Base-by-base conservation (phyloP, 2,888 invertebrate genomes). In the Criorhina ranunculi region DNA sequence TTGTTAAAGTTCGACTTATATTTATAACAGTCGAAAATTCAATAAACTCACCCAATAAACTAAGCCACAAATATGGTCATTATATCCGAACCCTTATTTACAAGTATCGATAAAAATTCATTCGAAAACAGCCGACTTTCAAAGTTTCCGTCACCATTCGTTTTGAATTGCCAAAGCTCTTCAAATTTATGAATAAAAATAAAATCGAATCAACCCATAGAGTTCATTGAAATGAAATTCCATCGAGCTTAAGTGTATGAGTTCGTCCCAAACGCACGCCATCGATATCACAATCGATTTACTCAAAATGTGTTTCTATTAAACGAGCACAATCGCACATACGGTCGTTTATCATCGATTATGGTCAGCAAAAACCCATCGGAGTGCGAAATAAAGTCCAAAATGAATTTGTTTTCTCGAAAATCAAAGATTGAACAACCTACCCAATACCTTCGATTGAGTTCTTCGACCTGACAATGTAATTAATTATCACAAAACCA, bases 401-500 rank as follows among this genome's bases (percentile, higher is more conserved):
- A 40, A 66, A 49, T 15, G 40, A 49, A 31, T 12, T 33, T 17
- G 5, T 19, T 17, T 35, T 6, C 42, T 11, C n/a, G 24, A 35
- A 64, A 64, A 49, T 64, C 57, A 60, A n/a, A 42, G 40, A 69
- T 64, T 75, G 31, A 33, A 59, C 49, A 59, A 44, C 55, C 53
- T 60, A 37, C 67, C 49, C 35, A 12, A 17, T 42, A 60, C 60
- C 60, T 59, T 46, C 7, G 51, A 53, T 72, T 44, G 44, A 29
- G 59, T 67, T 55, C 42, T 17, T 33, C 12, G 72, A 11, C 66
- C 60, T 60, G 66, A 69, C 66, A 78, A 46, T 62, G 62, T 72
- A 83, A 83, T 83, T 83, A 83, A 83, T 83, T 78, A 73, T 55
- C 66, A 67, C 67, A 67, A 72, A 19, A 8, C 24, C 42, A 24